Percentiles rank a stretch among this genome's conserved stretches.
Conservation (phyloP, 2,797 vertebrate genomes). For the Aldrovandia affinis region DNA sequence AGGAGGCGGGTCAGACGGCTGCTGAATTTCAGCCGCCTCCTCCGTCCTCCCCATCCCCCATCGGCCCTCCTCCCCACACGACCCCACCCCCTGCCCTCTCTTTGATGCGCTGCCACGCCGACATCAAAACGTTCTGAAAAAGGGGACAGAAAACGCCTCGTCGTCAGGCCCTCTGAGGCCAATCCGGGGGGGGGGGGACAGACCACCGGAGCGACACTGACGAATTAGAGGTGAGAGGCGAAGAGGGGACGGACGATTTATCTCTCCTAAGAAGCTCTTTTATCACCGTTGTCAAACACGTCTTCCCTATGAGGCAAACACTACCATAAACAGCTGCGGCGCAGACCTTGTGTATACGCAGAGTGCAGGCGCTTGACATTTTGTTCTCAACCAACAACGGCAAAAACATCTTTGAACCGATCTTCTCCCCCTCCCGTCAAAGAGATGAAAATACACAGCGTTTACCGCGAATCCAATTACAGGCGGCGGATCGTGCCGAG, state of each 20-base stretch:
- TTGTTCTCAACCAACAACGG: constrained; percentile 20
- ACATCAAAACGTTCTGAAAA: background rate
- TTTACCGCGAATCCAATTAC: constrained; percentile 49
- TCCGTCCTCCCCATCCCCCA: background rate
- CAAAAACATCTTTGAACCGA: background rate
- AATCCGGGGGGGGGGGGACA: background rate
- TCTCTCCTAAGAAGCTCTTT: background rate
- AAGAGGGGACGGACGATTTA: constrained; percentile 24
- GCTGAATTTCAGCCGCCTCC: background rate
- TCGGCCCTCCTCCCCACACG: background rate
- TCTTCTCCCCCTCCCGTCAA: constrained; percentile 15
- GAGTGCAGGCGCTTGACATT: constrained; percentile 32
- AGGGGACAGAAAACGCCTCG: background rate
- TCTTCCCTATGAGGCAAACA: background rate
- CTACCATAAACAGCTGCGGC: constrained; percentile 8
- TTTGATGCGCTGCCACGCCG: background rate
- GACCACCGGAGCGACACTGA: background rate
- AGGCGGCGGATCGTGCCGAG: constrained; percentile 39
- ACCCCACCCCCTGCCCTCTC: background rate
- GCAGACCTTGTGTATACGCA: background rate
- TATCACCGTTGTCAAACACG: background rate
- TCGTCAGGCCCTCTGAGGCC: background rate
- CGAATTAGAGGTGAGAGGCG: background rate
- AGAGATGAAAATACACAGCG: constrained; percentile 33
- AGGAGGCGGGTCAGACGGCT: background rate